These are phyloP conservation scores for Corticium candelabrum DNA, from an alignment of 37 sponge, comb jelly and placozoan species.

Conservation along the genomic window DNA sequence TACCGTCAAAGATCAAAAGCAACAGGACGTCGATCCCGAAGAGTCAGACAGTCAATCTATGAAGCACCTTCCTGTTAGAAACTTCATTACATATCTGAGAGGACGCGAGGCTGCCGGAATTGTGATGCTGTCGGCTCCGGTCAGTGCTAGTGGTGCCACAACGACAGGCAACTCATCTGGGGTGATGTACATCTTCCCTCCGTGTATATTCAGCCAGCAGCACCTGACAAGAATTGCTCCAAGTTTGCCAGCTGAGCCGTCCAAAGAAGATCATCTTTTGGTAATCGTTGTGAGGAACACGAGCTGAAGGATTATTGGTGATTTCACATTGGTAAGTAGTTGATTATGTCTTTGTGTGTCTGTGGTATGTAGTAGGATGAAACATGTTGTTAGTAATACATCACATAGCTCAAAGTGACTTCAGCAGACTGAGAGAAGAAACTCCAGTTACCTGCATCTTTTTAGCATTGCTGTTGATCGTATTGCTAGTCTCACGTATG, in stretches of 20 bases:
- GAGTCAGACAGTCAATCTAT: neutral
- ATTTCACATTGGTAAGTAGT: no score
- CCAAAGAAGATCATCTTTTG: constrained; percentile 90
- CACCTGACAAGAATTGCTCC: constrained; percentile 72
- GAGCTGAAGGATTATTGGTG: no score
- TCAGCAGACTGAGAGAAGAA: no score
- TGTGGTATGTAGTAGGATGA: no score
- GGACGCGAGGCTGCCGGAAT: constrained; percentile 96
- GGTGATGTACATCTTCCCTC: constrained; percentile 90
- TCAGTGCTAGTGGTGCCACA: neutral
- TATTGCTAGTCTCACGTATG: no score
- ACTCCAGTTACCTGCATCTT: no score
- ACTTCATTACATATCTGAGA: constrained; percentile 79
- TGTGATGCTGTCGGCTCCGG: constrained; percentile 45
- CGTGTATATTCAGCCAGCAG: constrained; percentile 77
- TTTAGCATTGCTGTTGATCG: no score
- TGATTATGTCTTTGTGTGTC: no score
- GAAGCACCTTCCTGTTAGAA: constrained; percentile 69
- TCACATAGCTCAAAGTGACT: no score
- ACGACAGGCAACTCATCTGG: constrained; percentile 60
- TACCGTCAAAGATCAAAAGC: constrained; percentile 8
- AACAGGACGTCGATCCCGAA: neutral
- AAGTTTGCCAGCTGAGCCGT: constrained; percentile 51
- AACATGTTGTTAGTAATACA: no score
- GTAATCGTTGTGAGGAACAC: constrained; percentile 63